Evolutionary conservation across 2,113 vertebrate species (phyloP), one percentile per base, ranked within the genome.

Genomic region (Bucco capensis): DNA sequence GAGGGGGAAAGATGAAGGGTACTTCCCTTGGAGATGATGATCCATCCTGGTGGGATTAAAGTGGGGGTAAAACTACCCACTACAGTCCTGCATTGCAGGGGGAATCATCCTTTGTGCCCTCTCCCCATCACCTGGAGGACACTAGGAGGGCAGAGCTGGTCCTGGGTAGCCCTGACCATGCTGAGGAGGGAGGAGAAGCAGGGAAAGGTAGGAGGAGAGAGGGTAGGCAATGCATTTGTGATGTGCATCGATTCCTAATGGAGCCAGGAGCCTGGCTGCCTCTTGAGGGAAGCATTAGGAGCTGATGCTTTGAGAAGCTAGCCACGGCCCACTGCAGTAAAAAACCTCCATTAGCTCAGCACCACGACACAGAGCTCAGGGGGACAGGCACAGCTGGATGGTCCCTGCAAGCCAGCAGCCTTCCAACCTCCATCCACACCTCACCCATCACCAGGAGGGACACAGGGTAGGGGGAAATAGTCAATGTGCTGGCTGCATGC

Each of bases 201-300:
- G 1, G 12, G 47, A 35, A 66, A 66, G 56, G 53, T 24, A n/a
- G 25, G 66, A 74, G 76, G 71, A 64, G 69, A 19, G 25, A 21
- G 31, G 8, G 2, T 71, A 82, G 71, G 82, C 49, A 25, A 49
- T 66, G 89, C 51, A 47, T 56, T 27, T 65, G 37, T 1, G 22
- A 66, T 90, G 96, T 66, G 94, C 16, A 30, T 77, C 28, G 94
- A 82, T 95, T 96, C 86, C 93, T 96, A 88, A 97, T 86, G 91
- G 2, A 10, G 56, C 27, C 56, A 5, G 53, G 24, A 75, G 73
- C 72, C 40, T 70, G 13, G 31, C 82, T 28, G 69, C 69, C 72
- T 93, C 86, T 83, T 72, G 4, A 13, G 71, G 86, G 92, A 95
- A 85, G 89, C 64, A 5, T 65, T 86, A 76, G 69, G 95, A 94